Evolutionary conservation across 2,888 invertebrate species (phyloP).

Genomic region (Coecobrya sp.): DNA sequence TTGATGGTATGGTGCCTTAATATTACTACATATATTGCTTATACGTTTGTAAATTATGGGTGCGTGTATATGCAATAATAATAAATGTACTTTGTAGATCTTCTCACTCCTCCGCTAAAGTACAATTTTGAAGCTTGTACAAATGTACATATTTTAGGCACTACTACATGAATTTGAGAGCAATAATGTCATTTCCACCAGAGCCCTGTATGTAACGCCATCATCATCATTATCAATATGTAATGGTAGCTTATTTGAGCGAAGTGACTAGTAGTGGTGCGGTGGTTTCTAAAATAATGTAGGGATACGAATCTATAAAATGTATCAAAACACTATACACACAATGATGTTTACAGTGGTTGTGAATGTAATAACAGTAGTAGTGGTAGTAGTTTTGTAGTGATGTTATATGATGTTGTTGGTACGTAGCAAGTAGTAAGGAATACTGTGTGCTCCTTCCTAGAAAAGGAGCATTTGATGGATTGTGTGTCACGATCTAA

Average conservation of each 20-base stretch:
- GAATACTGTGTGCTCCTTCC: slow-evolving; percentile 14
- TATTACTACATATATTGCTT: not conserved
- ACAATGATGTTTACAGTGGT: slow-evolving; percentile 13
- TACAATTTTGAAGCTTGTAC: not conserved
- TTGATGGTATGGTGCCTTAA: slow-evolving; percentile 45
- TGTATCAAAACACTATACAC: not conserved
- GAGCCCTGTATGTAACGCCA: slow-evolving; percentile 58
- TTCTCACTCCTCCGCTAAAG: not conserved
- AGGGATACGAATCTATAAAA: not conserved
- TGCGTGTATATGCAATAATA: slow-evolving; percentile 27
- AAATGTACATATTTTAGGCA: slow-evolving; percentile 1
- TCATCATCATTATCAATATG: slow-evolving; percentile 72
- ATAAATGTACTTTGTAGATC: slow-evolving; percentile 47
- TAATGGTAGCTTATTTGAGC: slow-evolving; percentile 57
- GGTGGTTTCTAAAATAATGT: not conserved
- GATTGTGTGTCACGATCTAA: slow-evolving; percentile 86
- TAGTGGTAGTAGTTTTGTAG: not conserved
- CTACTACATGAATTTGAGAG: slow-evolving; percentile 22
- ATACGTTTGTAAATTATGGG: not conserved
- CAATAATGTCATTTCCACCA: slow-evolving; percentile 71
- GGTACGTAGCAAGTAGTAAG: slow-evolving; percentile 57
- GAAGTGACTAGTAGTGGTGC: not conserved
- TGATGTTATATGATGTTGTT: slow-evolving; percentile 38
- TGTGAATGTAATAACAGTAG: not conserved
- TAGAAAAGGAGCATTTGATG: slow-evolving; percentile 83